These are phyloP conservation scores for Anagrus nilaparvatae DNA, from an alignment of 1,140 invertebrate species.

Conservation along the genomic window DNA sequence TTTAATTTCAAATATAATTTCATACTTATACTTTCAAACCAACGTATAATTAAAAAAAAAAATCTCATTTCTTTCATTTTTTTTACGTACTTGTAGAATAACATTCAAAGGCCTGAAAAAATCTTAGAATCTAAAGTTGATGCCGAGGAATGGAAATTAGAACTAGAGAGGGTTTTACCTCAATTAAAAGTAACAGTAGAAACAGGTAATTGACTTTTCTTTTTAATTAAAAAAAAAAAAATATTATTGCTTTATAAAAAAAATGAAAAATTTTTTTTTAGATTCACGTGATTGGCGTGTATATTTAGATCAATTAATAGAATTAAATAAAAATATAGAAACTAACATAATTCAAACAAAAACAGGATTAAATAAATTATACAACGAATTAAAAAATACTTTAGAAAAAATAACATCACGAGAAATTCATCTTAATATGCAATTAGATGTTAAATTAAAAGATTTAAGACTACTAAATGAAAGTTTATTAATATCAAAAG, in stretches of 20 bases:
- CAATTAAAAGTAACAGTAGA: conserved; percentile 80
- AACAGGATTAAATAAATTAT: conserved; percentile 64
- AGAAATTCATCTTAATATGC: conserved; percentile 81
- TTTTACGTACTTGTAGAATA: conserved; percentile 22
- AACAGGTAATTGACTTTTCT: conserved; percentile 51
- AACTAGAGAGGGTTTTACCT: conserved; percentile 82
- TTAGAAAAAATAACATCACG: conserved; percentile 75
- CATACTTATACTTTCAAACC: no score
- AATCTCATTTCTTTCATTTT: no score
- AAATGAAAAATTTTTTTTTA: conserved; percentile 26
- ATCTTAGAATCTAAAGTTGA: conserved; percentile 44
- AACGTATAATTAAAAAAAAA: no score
- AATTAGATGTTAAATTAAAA: conserved; percentile 63
- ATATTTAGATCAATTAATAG: conserved; percentile 81
- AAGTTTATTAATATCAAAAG: conserved; percentile 48
- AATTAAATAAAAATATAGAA: conserved; percentile 58
- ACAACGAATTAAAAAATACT: conserved; percentile 61
- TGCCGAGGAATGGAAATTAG: conserved; percentile 70
- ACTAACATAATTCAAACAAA: conserved; percentile 53
- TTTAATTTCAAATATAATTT: no score
- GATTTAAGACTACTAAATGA: conserved; percentile 59
- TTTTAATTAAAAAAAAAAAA: no score
- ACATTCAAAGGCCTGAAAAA: conserved; percentile 39
- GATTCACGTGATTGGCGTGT: conserved; percentile 78
- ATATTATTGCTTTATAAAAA: no score